Evolutionary conservation across 2,797 vertebrate species (phyloP).

Genomic region (Macroramphosus scolopax): DNA sequence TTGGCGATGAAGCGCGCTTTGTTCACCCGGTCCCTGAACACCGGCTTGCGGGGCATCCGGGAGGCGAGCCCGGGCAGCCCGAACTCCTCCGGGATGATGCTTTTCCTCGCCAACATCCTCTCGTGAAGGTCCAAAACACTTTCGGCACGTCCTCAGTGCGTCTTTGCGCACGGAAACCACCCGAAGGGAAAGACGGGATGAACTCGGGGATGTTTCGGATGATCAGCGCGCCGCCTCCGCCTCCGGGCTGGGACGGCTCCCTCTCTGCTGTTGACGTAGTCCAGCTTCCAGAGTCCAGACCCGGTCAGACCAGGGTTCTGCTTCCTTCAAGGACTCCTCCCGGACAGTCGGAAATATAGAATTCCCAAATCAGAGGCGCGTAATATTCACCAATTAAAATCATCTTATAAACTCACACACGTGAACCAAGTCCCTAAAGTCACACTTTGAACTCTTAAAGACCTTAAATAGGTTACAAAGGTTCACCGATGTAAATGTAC

Average conservation of each 20-base stretch:
- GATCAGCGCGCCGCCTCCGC: conserved; percentile 24
- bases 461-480: too few relatives aligned
- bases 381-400: too few relatives aligned
- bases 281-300: conserved; percentile 44
- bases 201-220: conserved; percentile 13
- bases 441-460: too few relatives aligned
- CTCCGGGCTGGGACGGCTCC: conserved; percentile 51
- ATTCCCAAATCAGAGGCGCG: not conserved
- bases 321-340: conserved; percentile 30
- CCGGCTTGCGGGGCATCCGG: conserved; percentile 88
- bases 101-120: conserved; percentile 92
- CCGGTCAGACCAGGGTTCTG: conserved; percentile 27
- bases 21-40: conserved; percentile 88
- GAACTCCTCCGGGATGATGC: conserved; percentile 98
- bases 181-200: not conserved
- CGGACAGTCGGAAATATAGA: conserved; percentile 14
- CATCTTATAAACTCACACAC: too few relatives aligned
- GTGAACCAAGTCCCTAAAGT: too few relatives aligned
- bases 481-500: too few relatives aligned
- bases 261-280: conserved; percentile 62
- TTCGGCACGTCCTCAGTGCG: conserved; percentile 28
- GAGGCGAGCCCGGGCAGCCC: conserved; percentile 87
- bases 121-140: too few relatives aligned
- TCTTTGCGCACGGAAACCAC: conserved; percentile 45
- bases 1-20: conserved; percentile 98